Evolutionary conservation across 2,113 vertebrate genomes (phyloP), one percentile per base, ranked within the genome.

Genomic region (Zosterops hypoxanthus): DNA sequence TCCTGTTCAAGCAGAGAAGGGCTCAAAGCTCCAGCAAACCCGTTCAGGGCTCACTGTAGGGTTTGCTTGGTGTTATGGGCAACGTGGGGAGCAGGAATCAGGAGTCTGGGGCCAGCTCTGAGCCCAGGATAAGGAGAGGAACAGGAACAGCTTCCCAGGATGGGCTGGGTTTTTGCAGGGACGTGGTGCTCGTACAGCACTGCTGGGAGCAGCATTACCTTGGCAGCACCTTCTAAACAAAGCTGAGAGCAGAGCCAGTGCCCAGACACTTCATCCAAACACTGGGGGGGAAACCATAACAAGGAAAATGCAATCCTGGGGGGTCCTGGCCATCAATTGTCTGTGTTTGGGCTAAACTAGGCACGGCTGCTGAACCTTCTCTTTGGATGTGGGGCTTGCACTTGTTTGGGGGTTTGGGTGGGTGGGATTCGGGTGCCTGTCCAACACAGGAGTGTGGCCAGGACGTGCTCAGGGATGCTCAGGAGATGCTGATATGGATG

Each of bases 221-320:
- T 94, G 92, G 82, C 94, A 91, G 85, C 69, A 79, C 34, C 69
- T 86, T 68, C 50, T 12, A 94, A 96, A 96, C 85, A 95, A 79
- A 69, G 22, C 85, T 73, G 18, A 15, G 90, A 90, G 73, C 41
- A 41, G 64, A 66, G 36, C 55, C 7, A 12, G 63, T 29, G 46
- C 84, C 59, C 84, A 75, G 92, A 96, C 47, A 0, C 65, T 94
- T 88, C 80, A 41, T 82, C 66, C 90, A 95, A 95, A 97, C 91
- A 95, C 33, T 0, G 5, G 29, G 23, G 23, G 31, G 70, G 60
- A 90, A 94, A 64, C 17, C 44, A 42, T 65, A 90, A 82, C 60
- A 80, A 33, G 69, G 31, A 12, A 44, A 91, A 77, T 4, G 65
- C 84, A 84, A 21, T 46, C 59, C 78, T 46, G 50, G 83, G 88